Evolutionary conservation across 64 coral and sea anemone species (phyloP).

Genomic region (Pocillopora verrucosa): DNA sequence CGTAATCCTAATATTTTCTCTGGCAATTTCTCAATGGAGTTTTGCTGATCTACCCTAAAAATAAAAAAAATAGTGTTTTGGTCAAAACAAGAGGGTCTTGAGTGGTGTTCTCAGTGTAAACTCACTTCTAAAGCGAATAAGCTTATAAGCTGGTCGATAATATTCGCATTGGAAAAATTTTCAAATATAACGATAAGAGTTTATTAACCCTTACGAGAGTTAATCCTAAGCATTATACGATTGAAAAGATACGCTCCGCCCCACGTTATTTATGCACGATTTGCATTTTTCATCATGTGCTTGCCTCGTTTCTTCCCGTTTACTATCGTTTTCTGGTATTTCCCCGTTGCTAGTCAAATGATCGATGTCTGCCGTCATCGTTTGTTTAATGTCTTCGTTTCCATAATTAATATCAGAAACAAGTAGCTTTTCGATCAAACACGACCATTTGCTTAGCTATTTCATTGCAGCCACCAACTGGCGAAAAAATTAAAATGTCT

Average conservation of each 20-base stretch:
- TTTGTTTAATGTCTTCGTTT: conserved; percentile 4
- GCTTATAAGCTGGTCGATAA: too few species aligned
- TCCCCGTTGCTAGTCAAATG: background rate
- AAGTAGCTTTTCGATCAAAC: background rate
- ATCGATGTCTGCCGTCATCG: background rate
- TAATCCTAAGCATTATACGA: too few species aligned
- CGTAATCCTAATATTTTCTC: too few species aligned
- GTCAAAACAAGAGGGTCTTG: too few species aligned
- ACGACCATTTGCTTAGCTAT: background rate
- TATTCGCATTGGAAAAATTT: too few species aligned
- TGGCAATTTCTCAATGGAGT: too few species aligned
- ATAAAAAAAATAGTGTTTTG: too few species aligned
- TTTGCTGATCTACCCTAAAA: too few species aligned
- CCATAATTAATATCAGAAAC: background rate
- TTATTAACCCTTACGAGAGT: too few species aligned
- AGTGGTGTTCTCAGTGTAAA: too few species aligned
- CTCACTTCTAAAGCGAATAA: too few species aligned
- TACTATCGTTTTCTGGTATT: background rate
- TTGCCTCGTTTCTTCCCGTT: background rate
- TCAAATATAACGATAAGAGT: too few species aligned
- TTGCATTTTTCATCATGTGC: background rate
- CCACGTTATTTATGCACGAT: background rate
- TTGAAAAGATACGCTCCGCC: background rate
- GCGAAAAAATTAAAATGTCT: background rate
- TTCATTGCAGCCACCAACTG: background rate